Evolutionary conservation across 1,140 invertebrate genomes (phyloP).

Genomic region (Psix sp.): DNA sequence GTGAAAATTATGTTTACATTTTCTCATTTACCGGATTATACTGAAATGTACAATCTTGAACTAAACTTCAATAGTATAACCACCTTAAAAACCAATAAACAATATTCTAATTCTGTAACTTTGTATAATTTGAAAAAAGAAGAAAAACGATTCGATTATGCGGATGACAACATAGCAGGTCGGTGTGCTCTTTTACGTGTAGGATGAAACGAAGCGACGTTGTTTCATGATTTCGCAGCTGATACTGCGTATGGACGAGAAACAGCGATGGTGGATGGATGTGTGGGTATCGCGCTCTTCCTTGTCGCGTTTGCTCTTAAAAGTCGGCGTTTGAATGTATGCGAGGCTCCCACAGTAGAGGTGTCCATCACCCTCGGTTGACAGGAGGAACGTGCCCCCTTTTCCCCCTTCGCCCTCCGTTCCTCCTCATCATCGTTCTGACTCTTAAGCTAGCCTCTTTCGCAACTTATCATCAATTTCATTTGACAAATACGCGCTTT

Average conservation of each 20-base stretch:
- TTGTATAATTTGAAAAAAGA: too few species aligned
- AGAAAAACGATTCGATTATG: slow-evolving; percentile 36
- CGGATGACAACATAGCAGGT: slow-evolving; percentile 14
- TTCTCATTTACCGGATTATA: too few species aligned
- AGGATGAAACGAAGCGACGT: slow-evolving; percentile 37
- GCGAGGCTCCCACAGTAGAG: slow-evolving; percentile 73
- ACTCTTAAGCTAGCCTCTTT: slow-evolving; percentile 58
- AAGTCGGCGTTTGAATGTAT: slow-evolving; percentile 64
- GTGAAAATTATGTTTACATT: too few species aligned
- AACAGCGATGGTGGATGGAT: slow-evolving; percentile 32
- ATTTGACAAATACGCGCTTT: slow-evolving; percentile 56
- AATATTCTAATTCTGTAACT: background rate
- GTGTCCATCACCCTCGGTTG: slow-evolving; percentile 76
- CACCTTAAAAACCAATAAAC: too few species aligned
- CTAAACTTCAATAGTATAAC: too few species aligned
- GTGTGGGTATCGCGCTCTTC: slow-evolving; percentile 49
- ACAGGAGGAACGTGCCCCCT: slow-evolving; percentile 73
- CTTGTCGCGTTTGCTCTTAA: slow-evolving; percentile 56
- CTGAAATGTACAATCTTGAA: too few species aligned
- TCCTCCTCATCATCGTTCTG: slow-evolving; percentile 55
- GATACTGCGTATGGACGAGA: slow-evolving; percentile 38
- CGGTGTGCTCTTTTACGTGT: slow-evolving; percentile 24
- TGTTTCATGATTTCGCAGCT: slow-evolving; percentile 38
- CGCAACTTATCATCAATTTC: slow-evolving; percentile 60
- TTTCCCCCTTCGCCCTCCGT: slow-evolving; percentile 56